Percentiles rank a stretch among this genome's conserved stretches.
Evolutionary conservation across 92 coral and sea anemone species (phyloP).

Genomic region (Desmophyllum pertusum): DNA sequence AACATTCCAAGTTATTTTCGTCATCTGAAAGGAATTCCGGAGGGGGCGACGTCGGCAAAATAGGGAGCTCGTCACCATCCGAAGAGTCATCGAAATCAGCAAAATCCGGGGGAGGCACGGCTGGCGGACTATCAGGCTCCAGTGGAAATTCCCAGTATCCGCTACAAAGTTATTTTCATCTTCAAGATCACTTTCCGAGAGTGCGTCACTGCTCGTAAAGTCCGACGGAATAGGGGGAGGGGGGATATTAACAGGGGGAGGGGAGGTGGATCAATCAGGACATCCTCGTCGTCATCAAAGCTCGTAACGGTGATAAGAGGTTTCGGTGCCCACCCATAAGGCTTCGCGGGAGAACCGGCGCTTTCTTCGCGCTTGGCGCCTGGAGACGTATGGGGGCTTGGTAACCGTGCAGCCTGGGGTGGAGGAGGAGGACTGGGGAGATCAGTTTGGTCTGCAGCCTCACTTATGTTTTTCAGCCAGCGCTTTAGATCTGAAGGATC

Average conservation of each 20-base stretch:
- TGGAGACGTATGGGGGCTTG: constrained; percentile 1
- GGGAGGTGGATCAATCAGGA: constrained; percentile 59
- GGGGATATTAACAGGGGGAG: constrained; percentile 56
- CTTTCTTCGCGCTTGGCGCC: not conserved
- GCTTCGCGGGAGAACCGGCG: constrained; percentile 15
- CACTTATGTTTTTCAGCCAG: constrained; percentile 67
- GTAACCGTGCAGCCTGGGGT: constrained; percentile 10
- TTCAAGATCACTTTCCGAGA: constrained; percentile 5
- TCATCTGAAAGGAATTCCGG: constrained; percentile 63
- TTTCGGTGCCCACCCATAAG: constrained; percentile 27
- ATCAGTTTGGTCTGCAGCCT: constrained; percentile 33
- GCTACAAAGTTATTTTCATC: constrained; percentile 30
- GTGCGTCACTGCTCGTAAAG: constrained; percentile 1
- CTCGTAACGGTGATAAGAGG: constrained; percentile 84
- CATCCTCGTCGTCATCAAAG: constrained; percentile 75
- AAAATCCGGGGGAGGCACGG: constrained; percentile 69
- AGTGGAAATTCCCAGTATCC: constrained; percentile 48
- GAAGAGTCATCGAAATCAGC: constrained; percentile 63
- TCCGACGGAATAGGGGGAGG: constrained; percentile 53
- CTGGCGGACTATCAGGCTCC: constrained; percentile 61
- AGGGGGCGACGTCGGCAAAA: constrained; percentile 75
- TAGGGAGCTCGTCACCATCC: constrained; percentile 67
- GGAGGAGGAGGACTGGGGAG: constrained; percentile 61
- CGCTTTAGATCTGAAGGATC: constrained; percentile 63
- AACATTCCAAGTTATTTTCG: constrained; percentile 55